These are phyloP conservation scores for Fregetta grallaria DNA, from an alignment of 2,113 vertebrate genomes.

Conservation along the genomic window DNA sequence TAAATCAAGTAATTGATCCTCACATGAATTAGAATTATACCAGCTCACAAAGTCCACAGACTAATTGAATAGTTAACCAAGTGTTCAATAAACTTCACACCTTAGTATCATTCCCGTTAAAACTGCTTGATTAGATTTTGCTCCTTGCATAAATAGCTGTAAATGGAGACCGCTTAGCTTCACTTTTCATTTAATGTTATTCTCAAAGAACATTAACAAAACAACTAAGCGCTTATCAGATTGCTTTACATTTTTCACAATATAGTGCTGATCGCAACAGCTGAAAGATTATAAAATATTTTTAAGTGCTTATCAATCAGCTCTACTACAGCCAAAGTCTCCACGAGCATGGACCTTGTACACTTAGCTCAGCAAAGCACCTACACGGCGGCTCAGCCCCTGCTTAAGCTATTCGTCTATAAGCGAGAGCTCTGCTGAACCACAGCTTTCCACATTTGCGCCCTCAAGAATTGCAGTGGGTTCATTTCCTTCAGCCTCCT, in stretches of 20 bases:
- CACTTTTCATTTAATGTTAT: not conserved
- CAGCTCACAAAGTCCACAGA: not conserved
- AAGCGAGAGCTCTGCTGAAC: not conserved
- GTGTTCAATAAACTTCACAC: slow-evolving; percentile 25
- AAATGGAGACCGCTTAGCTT: not conserved
- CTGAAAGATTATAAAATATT: not conserved
- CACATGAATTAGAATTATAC: slow-evolving; percentile 14
- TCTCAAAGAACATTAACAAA: not conserved
- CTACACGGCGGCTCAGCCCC: accelerated
- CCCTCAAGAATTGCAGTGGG: accelerated
- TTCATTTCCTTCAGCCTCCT: not conserved
- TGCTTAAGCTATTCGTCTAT: accelerated
- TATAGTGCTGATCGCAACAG: accelerated
- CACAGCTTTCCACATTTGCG: accelerated
- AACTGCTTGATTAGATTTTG: not conserved
- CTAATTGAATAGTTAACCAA: slow-evolving; percentile 32
- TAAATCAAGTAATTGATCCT: slow-evolving; percentile 55
- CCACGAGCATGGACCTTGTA: accelerated
- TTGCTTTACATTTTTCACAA: not conserved
- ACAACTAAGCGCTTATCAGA: no score
- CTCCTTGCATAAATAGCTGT: not conserved
- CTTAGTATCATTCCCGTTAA: not conserved
- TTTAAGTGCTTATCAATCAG: not conserved
- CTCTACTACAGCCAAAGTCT: not conserved
- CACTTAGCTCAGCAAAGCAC: not conserved